Evolutionary conservation across 2,797 vertebrate genomes (phyloP), one percentile per base, ranked within the genome.

Genomic region (Pangasius krempfi): DNA sequence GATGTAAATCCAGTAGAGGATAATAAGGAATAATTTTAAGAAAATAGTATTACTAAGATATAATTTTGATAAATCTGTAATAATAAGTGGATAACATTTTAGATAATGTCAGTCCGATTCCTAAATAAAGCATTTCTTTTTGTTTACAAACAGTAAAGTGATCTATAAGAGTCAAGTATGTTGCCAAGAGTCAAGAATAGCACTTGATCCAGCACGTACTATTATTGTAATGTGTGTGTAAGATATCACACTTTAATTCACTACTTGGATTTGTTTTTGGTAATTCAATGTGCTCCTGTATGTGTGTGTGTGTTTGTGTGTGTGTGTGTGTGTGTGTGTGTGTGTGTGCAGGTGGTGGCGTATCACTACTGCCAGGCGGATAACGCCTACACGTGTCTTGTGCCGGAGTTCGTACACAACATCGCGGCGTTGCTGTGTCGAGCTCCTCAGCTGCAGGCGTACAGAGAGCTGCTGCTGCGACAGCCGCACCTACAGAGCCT

Each of bases 351-450:
- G 98, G 98, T 99, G 0, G 98, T 99, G 27, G 98, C 98, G 0
- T 99, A 98, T 86, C 98, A 99, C 85, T 99, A 98, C 95, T 99
- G 98, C 95, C 98, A 99, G 94, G 97, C 98, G 0, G 98, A 99
- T 89, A 98, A 99, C 7, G 98, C 98, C 86, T 97, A 98, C 92
- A 99, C 98, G 14, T 99, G 98, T 91, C 95, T 99, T 91, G 98
- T 99, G 70, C 98, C 98, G 0, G 98, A 99, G 95, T 99, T 99
- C 0, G 97, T 99, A 90, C 98, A 99, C 96, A 99, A 98, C 72
- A 97, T 99, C 92, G 98, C 97, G 0, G 98, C 98, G 0, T 94
- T 97, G 94, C 96, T 99, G 2, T 98, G 97, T 88, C 95, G 96
- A 60, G 97, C 98, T 0, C 98, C 98, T 14, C 98, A 98, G 93